Conservation (phyloP, 2,113 vertebrate genomes). For the Harpagus bidentatus region DNA sequence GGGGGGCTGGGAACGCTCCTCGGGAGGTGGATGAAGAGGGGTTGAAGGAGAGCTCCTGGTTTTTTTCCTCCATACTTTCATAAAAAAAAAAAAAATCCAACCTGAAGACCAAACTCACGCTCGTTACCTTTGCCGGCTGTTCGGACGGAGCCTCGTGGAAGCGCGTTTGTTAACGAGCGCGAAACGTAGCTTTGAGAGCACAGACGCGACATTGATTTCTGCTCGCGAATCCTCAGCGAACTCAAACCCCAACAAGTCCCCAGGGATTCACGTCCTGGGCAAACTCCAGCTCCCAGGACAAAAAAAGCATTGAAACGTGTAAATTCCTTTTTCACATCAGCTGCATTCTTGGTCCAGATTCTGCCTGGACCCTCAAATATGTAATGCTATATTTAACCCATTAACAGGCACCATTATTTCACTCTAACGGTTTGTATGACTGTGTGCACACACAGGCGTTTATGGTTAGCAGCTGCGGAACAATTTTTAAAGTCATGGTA, state of each 20-base stretch:
- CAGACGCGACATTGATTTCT: conserved; percentile 54
- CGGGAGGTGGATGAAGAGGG: background rate
- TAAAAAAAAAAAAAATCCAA: background rate
- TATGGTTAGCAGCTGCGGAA: background rate
- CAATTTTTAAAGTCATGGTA: background rate
- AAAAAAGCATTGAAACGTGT: conserved; percentile 65
- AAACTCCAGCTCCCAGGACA: conserved; percentile 57
- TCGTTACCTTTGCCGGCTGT: background rate
- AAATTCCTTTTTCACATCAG: conserved; percentile 51
- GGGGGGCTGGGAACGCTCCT: background rate
- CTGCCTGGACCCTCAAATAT: background rate
- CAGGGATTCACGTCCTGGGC: conserved; percentile 43
- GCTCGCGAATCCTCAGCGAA: conserved; percentile 8
- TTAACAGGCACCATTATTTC: background rate
- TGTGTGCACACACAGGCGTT: background rate
- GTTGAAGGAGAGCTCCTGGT: background rate
- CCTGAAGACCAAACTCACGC: background rate
- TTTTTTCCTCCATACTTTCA: background rate
- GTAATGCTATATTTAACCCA: background rate
- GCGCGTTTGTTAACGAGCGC: conserved; percentile 12
- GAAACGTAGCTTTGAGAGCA: background rate
- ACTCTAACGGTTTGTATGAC: background rate
- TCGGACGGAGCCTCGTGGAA: conserved; percentile 4
- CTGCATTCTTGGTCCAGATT: background rate
- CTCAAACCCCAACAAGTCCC: background rate